A percentile compares a stretch with the other conserved stretches of the same genome.
phyloP scores from a whole-genome alignment of 2,888 invertebrate species.

The Erannis defoliaria region DNA sequence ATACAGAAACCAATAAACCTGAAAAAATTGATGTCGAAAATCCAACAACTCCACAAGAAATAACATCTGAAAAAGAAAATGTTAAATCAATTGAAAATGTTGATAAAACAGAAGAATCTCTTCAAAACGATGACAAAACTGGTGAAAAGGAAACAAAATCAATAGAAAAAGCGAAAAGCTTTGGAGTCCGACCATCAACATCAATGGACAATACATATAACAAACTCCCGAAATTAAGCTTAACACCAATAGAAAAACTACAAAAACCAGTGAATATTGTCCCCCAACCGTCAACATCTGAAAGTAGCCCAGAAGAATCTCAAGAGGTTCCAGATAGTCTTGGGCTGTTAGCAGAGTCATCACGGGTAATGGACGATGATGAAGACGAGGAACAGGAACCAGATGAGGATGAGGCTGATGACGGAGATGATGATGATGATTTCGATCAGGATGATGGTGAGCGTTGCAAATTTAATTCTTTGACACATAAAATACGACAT shows the following conservation, averaged over 20 bases:
- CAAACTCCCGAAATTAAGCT: background rate
- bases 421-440: slow-evolving; percentile 58
- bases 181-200: slow-evolving; percentile 5
- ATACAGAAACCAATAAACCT: slow-evolving; percentile 6
- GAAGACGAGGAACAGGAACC: slow-evolving; percentile 70
- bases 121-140: slow-evolving; percentile 6
- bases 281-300: slow-evolving; percentile 17
- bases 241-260: slow-evolving; percentile 30
- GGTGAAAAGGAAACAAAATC: slow-evolving; percentile 28
- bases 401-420: slow-evolving; percentile 66
- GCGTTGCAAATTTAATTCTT: background rate
- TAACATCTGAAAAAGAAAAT: background rate
- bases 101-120: background rate
- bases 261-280: slow-evolving; percentile 6
- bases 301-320: slow-evolving; percentile 49
- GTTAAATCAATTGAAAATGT: background rate
- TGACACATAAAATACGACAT: background rate
- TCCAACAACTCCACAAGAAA: background rate
- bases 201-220: background rate
- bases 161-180: slow-evolving; percentile 13
- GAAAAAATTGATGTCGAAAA: background rate
- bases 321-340: slow-evolving; percentile 69
- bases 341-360: slow-evolving; percentile 75
- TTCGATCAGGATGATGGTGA: slow-evolving; percentile 58
- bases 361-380: slow-evolving; percentile 69